Base-by-base conservation (phyloP, 2,113 vertebrate species). In the Strigops habroptila region DNA sequence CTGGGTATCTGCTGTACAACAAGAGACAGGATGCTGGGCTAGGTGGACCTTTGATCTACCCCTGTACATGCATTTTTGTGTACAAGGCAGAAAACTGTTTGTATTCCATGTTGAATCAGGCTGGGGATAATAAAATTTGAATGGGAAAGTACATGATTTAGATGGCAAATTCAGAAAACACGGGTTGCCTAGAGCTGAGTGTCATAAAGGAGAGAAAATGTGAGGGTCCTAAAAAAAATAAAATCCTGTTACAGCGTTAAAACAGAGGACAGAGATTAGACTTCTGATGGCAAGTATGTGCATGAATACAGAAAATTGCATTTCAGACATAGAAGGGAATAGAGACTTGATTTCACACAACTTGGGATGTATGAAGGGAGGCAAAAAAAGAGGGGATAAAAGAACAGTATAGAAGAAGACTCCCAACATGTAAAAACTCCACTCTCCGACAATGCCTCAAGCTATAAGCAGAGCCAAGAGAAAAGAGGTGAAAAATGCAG, bases 401-500 rank as follows among this genome's bases (percentile, higher is more conserved):
- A 92, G 86, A 90, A 49, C 8, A 23, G 33, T 51, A 83, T 16
- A 41, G 83, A 83, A 94, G 78, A 94, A 75, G 67, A 59, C 63
- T 90, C 49, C 33, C 76, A 86, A 78, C 82, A 27, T 86, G 91
- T 91, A 92, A 94, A 64, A 96, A 93, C 74, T 92, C 80, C 73
- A 65, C 80, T 88, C 73, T 86, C 49, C 35, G 71, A 48, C 57
- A 89, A 31, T 57, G 92, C 93, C 95, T 92, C 77, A 28, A 96
- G 95, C 88, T 92, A 94, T 37, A 69, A 63, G 77, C 49, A 92
- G 60, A 79, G 51, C 21, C 4, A 7, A 93, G 70, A 85, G 81
- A 65, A 94, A 68, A 80, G 86, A 94, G 86, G 94, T 91, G 83
- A 94, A 93, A 97, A 95, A 93, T 79, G 90, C 69, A 87, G 83